Evolutionary conservation across 2,797 vertebrate species (phyloP).

Genomic region (Rachycentron canadum): DNA sequence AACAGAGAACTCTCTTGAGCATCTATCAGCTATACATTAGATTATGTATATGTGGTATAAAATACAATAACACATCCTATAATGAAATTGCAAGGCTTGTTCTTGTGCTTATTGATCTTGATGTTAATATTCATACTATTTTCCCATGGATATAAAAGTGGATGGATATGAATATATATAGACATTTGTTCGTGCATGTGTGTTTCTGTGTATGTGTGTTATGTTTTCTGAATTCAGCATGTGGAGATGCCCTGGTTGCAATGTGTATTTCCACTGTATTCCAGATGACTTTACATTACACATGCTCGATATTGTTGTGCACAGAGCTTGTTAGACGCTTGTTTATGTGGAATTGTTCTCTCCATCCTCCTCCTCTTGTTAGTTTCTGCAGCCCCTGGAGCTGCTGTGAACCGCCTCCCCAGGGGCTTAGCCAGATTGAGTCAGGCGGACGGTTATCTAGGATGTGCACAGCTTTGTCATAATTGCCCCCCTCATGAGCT

Average conservation of each 20-base stretch:
- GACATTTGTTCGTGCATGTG: background rate
- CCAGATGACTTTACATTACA: conserved; percentile 58
- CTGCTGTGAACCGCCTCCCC: conserved; percentile 63
- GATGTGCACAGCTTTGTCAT: conserved; percentile 81
- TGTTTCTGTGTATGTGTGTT: background rate
- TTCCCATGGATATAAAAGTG: background rate
- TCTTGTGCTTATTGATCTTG: conserved; percentile 20
- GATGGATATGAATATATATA: background rate
- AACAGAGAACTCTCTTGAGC: background rate
- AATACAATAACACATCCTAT: background rate
- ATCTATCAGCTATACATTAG: too few species aligned
- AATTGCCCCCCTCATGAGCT: conserved; percentile 83
- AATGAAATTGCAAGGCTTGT: background rate
- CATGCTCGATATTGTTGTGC: conserved; percentile 32
- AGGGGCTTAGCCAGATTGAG: conserved; percentile 78
- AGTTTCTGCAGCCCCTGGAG: conserved; percentile 66
- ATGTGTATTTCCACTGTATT: conserved; percentile 24
- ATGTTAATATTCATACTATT: conserved; percentile 1
- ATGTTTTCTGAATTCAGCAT: background rate
- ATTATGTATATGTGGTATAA: background rate
- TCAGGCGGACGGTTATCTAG: conserved; percentile 77
- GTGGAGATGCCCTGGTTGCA: background rate
- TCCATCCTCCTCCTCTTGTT: conserved; percentile 50
- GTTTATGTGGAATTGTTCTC: conserved; percentile 70
- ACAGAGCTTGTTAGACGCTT: conserved; percentile 71